These are phyloP conservation scores for Dicrurus megarhynchus DNA, from an alignment of 2,113 vertebrate genomes.

Conservation along the genomic window DNA sequence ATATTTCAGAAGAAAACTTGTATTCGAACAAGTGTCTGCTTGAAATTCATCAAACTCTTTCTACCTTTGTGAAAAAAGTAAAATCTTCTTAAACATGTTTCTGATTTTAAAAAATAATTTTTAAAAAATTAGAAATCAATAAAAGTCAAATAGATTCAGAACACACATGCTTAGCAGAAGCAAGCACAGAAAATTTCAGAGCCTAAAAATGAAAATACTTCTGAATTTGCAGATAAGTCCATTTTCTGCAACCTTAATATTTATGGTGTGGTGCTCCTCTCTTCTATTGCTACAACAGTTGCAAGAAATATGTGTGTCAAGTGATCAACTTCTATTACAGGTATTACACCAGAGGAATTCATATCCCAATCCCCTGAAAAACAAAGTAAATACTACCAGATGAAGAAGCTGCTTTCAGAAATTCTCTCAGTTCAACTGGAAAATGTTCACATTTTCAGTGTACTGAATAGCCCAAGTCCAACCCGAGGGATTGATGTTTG, in stretches of 20 bases:
- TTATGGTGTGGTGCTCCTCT: not conserved
- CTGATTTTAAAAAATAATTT: not conserved
- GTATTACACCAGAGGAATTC: constrained; percentile 79
- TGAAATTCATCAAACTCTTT: not conserved
- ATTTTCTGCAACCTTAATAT: not conserved
- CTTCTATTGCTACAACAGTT: not conserved
- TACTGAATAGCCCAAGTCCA: constrained; percentile 55
- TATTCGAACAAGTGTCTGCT: not conserved
- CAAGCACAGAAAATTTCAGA: not conserved
- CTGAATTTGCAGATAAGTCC: not conserved
- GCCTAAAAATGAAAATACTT: not conserved
- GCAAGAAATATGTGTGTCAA: not conserved
- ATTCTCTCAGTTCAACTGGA: constrained; percentile 70
- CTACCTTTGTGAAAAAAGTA: not conserved
- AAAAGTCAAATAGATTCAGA: not conserved
- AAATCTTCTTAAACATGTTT: not conserved
- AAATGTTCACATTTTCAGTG: constrained; percentile 83
- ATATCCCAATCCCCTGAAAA: constrained; percentile 63
- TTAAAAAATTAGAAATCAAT: not conserved
- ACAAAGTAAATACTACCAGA: constrained; percentile 76
- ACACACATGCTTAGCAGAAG: not conserved
- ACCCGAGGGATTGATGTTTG: constrained; percentile 73
- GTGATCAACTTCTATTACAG: constrained; percentile 61
- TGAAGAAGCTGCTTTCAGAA: constrained; percentile 75
- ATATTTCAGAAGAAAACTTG: not conserved